phyloP scores from a whole-genome alignment of 1,140 invertebrate genomes.

The Drosophila tsacasi region DNA sequence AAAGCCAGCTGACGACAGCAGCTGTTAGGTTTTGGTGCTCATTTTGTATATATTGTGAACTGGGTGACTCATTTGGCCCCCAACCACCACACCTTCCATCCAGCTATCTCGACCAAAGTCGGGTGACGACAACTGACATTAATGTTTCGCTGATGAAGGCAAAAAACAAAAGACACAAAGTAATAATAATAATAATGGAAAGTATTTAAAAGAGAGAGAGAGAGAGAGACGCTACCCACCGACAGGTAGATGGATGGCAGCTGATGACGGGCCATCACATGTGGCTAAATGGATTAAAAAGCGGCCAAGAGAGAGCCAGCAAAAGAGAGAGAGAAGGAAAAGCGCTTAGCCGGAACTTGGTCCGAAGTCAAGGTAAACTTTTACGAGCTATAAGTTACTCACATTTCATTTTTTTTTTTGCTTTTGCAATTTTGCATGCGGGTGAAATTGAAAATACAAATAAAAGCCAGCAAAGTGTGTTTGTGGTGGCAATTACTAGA shows the following conservation, averaged over 20 bases:
- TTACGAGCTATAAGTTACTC: constrained; percentile 48
- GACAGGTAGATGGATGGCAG: constrained; percentile 62
- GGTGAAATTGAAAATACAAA: constrained; percentile 67
- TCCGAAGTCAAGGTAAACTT: constrained; percentile 70
- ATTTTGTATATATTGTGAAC: constrained; percentile 21
- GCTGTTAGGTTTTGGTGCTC: constrained; percentile 22
- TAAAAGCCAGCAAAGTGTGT: constrained; percentile 30
- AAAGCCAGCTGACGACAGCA: constrained; percentile 61
- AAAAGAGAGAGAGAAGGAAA: constrained; percentile 23
- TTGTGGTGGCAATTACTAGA: constrained; percentile 31
- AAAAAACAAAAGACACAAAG: constrained; percentile 61
- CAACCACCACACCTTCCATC: neutral
- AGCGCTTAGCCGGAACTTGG: constrained; percentile 70
- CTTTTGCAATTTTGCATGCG: constrained; percentile 40
- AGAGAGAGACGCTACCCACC: constrained; percentile 10
- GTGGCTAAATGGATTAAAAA: constrained; percentile 80
- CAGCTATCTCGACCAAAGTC: neutral
- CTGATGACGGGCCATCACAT: constrained; percentile 72
- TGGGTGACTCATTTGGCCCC: constrained; percentile 55
- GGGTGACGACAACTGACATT: constrained; percentile 55
- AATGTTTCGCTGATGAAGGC: constrained; percentile 70
- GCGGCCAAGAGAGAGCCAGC: constrained; percentile 30
- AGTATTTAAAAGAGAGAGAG: constrained; percentile 70
- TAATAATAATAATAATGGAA: constrained; percentile 80
- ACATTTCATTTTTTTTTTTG: constrained; percentile 1